Evolutionary conservation across 2,797 vertebrate genomes (phyloP).

Genomic region (Pangasius sanitwongsei): DNA sequence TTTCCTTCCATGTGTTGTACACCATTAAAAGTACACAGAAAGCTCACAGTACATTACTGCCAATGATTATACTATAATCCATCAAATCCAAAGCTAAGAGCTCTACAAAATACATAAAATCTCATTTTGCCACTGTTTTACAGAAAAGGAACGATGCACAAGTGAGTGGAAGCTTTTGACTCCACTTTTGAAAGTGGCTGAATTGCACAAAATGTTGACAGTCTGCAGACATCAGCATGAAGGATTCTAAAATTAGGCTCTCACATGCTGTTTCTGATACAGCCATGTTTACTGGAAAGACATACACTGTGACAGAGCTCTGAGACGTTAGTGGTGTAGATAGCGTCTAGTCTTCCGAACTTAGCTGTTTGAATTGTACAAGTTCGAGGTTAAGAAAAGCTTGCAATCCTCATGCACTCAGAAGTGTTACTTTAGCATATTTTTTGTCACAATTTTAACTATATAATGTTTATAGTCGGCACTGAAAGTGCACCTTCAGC

Average conservation of each 20-base stretch:
- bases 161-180: background rate
- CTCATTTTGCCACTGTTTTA: background rate
- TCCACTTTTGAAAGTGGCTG: background rate
- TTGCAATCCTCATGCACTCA: background rate
- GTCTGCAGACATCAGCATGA: slow-evolving; percentile 21
- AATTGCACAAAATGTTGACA: slow-evolving; percentile 10
- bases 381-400: background rate
- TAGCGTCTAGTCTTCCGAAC: background rate
- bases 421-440: background rate
- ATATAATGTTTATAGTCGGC: no score
- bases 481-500: no score
- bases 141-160: background rate
- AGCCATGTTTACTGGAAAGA: background rate
- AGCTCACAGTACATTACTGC: no score
- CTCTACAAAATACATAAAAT: background rate
- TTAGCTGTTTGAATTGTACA: no score
- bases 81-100: no score
- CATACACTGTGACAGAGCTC: background rate
- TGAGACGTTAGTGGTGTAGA: background rate
- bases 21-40: background rate
- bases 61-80: background rate
- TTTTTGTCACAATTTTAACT: background rate
- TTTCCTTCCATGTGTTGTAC: background rate
- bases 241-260: slow-evolving; percentile 21
- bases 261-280: background rate